These are phyloP conservation scores for Cheilinus undulatus DNA, from an alignment of 2,113 vertebrate species.

Conservation along the genomic window DNA sequence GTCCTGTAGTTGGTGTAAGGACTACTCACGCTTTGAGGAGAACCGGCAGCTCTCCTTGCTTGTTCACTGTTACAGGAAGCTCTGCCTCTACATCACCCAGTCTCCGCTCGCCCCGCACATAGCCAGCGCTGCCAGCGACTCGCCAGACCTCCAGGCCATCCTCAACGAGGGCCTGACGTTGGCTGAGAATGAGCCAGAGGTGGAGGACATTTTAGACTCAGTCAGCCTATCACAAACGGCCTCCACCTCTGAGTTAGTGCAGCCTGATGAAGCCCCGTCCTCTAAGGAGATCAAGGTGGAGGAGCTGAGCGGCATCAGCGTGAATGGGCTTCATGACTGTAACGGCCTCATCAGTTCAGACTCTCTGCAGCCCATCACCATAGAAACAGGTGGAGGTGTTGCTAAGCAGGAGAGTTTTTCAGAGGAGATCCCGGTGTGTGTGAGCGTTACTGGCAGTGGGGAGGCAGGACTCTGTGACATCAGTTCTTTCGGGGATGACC, in stretches of 20 bases:
- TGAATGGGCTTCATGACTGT: constrained; percentile 93
- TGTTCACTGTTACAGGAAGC: constrained; percentile 97
- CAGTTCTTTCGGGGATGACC: constrained; percentile 90
- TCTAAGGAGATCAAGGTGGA: constrained; percentile 59
- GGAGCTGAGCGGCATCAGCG: constrained; percentile 77
- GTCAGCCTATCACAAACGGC: constrained; percentile 83
- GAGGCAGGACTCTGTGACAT: constrained; percentile 88
- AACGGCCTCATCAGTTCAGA: constrained; percentile 90
- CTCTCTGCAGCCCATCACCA: constrained; percentile 83
- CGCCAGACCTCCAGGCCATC: constrained; percentile 92
- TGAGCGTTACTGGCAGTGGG: constrained; percentile 82
- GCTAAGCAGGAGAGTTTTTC: constrained; percentile 89
- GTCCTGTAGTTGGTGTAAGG: constrained; percentile 99
- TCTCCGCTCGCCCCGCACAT: constrained; percentile 94
- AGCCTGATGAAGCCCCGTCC: not conserved
- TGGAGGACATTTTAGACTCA: constrained; percentile 83
- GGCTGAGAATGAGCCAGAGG: constrained; percentile 85
- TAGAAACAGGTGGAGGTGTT: constrained; percentile 85
- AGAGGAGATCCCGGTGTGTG: constrained; percentile 88
- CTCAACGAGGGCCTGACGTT: constrained; percentile 91
- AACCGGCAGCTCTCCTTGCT: constrained; percentile 95
- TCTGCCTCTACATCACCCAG: constrained; percentile 95
- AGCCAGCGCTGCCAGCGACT: constrained; percentile 91
- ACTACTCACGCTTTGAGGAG: constrained; percentile 97
- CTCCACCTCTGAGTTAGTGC: constrained; percentile 84